Evolutionary conservation across 2,113 vertebrate species (phyloP), one percentile per base, ranked within the genome.

Genomic region (Scatophagus argus): DNA sequence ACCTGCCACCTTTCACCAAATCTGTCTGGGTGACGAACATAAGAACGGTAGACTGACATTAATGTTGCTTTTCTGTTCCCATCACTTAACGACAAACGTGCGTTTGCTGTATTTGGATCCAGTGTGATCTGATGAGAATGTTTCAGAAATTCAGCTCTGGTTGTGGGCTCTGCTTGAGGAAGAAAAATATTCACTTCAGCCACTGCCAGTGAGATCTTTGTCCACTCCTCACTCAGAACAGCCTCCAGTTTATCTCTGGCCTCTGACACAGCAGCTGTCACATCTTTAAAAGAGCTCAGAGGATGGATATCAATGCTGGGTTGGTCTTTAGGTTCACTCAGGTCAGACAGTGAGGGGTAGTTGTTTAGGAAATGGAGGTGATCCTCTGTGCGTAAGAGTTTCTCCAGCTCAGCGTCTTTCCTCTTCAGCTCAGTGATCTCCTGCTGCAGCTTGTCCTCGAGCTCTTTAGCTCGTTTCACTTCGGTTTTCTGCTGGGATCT

Each of bases 1-100:
- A 77, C 68, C 51, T 77, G 74, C 27, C 19, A 64, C 17, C n/a
- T 0, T 2, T 9, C 4, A 29, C 8, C 0, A 47, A 81, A 85
- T 41, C 56, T 63, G 44, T 77, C 44, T 0, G 62, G 62, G 59
- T 85, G 43, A 52, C 0, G 5, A 4, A 9, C 56, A 51, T 49
- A 36, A 1, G 4, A 6, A 23, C 74, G 58, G 0, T 67, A 8
- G 9, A 0, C 0, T 16, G 0, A 0, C 31, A 25, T 32, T 25
- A 44, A 2, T 0, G 6, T 74, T 27, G 21, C 74, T 27, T 77
- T 81, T 23, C 36, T 41, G 62, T 68, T 58, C 0, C 21, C 7
- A 0, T n/a, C 4, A 58, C 10, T 3, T 21, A 85, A 2, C 10
- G 0, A n/a, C 5, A 85, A 0, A 9, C 0, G 0, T 13, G 0